Evolutionary conservation across 2,888 invertebrate genomes (phyloP).

Genomic region (Resseliella maxima): DNA sequence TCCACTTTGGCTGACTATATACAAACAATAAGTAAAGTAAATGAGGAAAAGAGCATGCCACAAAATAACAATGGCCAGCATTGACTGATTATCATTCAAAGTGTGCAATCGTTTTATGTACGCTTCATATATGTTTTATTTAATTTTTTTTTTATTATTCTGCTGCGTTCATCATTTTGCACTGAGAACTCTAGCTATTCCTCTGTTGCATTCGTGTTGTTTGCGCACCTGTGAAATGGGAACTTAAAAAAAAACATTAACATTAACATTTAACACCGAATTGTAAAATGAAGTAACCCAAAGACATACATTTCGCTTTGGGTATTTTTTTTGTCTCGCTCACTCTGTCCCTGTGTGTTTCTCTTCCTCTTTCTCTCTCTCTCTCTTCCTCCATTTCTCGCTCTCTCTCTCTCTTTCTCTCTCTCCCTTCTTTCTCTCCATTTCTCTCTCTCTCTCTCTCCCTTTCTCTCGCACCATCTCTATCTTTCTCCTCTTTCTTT

Average conservation of each 20-base stretch:
- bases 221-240: conserved; percentile 28
- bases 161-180: not conserved
- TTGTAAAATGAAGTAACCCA: conserved; percentile 47
- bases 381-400: too few species aligned
- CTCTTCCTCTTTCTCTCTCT: too few species aligned
- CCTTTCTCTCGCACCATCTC: too few species aligned
- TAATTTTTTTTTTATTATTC: not conserved
- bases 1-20: not conserved
- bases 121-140: not conserved
- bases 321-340: not conserved
- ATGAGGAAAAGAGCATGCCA: not conserved
- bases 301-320: conserved; percentile 28
- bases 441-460: too few species aligned
- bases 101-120: conserved; percentile 25
- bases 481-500: too few species aligned
- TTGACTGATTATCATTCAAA: conserved; percentile 32
- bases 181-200: not conserved
- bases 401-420: too few species aligned
- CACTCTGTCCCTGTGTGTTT: not conserved
- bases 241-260: conserved; percentile 17
- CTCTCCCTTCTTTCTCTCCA: too few species aligned
- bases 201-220: not conserved
- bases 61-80: conserved; percentile 29
- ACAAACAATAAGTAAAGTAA: not conserved
- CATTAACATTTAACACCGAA: conserved; percentile 8